Conservation (phyloP, 2,888 invertebrate genomes). For the Drosophila testacea region DNA sequence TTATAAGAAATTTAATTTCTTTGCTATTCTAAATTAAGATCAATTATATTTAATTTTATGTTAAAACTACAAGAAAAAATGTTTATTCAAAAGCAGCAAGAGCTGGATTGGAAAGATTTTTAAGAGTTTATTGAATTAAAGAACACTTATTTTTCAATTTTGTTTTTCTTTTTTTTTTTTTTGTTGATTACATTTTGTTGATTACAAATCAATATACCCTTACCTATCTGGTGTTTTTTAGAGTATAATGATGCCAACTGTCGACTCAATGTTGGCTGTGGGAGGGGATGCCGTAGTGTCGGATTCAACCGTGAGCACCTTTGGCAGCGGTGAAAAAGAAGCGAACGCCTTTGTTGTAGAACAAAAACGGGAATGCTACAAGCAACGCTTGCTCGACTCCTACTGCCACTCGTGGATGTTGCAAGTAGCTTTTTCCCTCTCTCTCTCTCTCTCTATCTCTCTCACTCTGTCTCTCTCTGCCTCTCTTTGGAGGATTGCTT, state of each 20-base stretch:
- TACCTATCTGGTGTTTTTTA: too few relatives aligned
- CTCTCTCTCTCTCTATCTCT: too few relatives aligned
- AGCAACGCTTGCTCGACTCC: constrained; percentile 30
- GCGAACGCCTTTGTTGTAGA: constrained; percentile 51
- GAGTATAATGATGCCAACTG: constrained; percentile 44
- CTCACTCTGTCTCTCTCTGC: not conserved
- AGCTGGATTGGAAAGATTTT: too few relatives aligned
- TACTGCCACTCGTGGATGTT: constrained; percentile 18
- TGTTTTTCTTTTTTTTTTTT: too few relatives aligned
- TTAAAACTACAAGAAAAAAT: too few relatives aligned
- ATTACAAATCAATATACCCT: not conserved
- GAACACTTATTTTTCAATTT: too few relatives aligned
- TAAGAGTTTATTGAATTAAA: too few relatives aligned
- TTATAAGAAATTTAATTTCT: too few relatives aligned
- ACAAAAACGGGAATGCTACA: constrained; percentile 62
- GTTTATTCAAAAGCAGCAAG: too few relatives aligned
- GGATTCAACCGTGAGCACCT: constrained; percentile 62
- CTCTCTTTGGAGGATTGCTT: constrained; percentile 53
- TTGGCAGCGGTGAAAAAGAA: constrained; percentile 42
- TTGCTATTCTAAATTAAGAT: too few relatives aligned
- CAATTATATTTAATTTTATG: too few relatives aligned
- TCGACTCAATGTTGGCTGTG: constrained; percentile 34
- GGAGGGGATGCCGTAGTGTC: constrained; percentile 36
- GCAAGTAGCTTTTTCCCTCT: not conserved
- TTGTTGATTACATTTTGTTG: not conserved